phyloP scores from a whole-genome alignment of 2,888 invertebrate species.

The Tridacna gigas region DNA sequence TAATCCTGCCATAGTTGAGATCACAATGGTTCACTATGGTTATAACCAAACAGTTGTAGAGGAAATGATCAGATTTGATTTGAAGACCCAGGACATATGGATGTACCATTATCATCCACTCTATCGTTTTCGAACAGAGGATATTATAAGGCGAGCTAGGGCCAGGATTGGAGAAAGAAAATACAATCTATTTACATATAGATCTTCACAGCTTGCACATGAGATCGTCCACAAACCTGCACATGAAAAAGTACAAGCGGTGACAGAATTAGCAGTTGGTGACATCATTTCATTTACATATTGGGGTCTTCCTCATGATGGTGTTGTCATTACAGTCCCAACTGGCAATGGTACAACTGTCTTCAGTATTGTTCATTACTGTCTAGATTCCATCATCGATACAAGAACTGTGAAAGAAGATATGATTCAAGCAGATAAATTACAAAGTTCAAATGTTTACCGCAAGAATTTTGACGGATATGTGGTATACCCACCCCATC shows the following conservation, averaged over 20 bases:
- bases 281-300: conserved; percentile 39
- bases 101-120: conserved; percentile 38
- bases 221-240: conserved; percentile 29
- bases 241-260: conserved; percentile 7
- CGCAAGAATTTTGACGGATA: conserved; percentile 36
- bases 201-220: conserved; percentile 31
- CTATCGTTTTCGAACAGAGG: conserved; percentile 15
- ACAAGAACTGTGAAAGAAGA: conserved; percentile 37
- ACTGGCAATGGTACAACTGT: not conserved
- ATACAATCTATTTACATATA: conserved; percentile 19
- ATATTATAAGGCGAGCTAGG: conserved; percentile 34
- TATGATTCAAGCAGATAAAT: conserved; percentile 5
- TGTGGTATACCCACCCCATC: conserved; percentile 19
- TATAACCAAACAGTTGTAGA: conserved; percentile 21
- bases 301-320: conserved; percentile 39
- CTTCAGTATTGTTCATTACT: conserved; percentile 39
- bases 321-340: conserved; percentile 28
- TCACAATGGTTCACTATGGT: conserved; percentile 38
- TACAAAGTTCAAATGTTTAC: conserved; percentile 15
- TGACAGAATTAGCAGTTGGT: conserved; percentile 26
- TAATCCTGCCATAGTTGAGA: conserved; percentile 4
- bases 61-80: conserved; percentile 38
- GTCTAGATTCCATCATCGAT: conserved; percentile 16
- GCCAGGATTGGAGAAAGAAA: conserved; percentile 29
- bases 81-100: conserved; percentile 39